Base-by-base conservation (phyloP, 2,113 vertebrate species). In the Menura novaehollandiae region DNA sequence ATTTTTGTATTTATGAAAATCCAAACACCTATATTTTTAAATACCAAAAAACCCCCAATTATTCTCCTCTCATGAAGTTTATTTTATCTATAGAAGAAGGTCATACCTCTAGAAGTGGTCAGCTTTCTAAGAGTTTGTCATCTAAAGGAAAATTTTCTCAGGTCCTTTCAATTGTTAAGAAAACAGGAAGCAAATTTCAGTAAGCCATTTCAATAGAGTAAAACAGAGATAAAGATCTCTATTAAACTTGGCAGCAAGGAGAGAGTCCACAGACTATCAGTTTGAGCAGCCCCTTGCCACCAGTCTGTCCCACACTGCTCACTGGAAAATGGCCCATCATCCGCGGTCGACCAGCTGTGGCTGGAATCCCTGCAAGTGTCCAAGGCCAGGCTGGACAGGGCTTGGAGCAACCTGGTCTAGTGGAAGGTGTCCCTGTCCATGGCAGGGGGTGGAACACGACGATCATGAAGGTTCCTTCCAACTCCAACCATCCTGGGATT, bases 181-280 rank as follows among this genome's bases (percentile, higher is more conserved):
- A 95, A 96, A 95, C 85, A 95, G 92, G 95, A 96, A 96, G 74
- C 6, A 2, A 88, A 91, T 94, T 93, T 95, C 91, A 88, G 83
- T n/a, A 58, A 93, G 74, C 35, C 52, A 55, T 94, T 95, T 91
- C 71, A 83, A 84, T 26, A 72, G 35, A 76, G 73, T 41, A 44
- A 71, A 67, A 44, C 0, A 53, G 55, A 93, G 52, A 91, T 67
- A 67, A 59, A 85, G 37, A 85, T 87, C 86, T 88, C 76, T 58
- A 30, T 58, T 46, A 96, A 88, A 93, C 14, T 52, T 35, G 59
- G 76, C 35, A 73, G 53, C n/a, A 91, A 63, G 77, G 41, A 49
- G 0, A 75, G 27, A 64, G 15, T 4, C 66, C 86, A 62, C 28
- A 68, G 80, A 68, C 10, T 2, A 84, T 3, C 30, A 55, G 27